phyloP scores from a whole-genome alignment of 2,888 invertebrate genomes.

The Dasysyrphus albostriatus region DNA sequence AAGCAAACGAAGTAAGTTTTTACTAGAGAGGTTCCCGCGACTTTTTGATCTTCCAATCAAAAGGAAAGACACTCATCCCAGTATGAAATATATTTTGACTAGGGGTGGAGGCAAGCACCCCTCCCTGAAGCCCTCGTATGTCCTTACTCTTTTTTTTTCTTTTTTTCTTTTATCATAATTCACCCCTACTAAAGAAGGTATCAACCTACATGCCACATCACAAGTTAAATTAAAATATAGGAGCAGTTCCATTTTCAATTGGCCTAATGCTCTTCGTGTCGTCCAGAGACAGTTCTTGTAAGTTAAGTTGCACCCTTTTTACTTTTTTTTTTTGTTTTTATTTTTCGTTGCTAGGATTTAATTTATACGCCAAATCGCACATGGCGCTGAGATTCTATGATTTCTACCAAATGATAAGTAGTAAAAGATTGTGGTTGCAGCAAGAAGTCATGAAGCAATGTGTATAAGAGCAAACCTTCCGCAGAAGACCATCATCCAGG shows the following conservation, averaged over 20 bases:
- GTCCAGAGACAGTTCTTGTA: not conserved
- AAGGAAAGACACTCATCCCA: too few species aligned
- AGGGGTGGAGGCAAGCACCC: too few species aligned
- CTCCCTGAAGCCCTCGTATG: too few species aligned
- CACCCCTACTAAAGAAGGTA: not conserved
- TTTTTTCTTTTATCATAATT: not conserved
- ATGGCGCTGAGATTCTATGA: conserved; percentile 73
- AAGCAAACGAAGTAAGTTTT: too few species aligned
- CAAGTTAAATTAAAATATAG: not conserved
- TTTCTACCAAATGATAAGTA: conserved; percentile 53
- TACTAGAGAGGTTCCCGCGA: too few species aligned
- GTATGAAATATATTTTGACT: too few species aligned
- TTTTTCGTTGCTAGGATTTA: conserved; percentile 33
- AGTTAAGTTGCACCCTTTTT: conserved; percentile 35
- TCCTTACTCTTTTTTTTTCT: too few species aligned
- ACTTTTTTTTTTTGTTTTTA: too few species aligned
- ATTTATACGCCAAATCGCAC: conserved; percentile 71
- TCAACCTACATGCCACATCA: not conserved
- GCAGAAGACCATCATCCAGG: conserved; percentile 18
- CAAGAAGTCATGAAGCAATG: conserved; percentile 19
- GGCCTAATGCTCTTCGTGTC: conserved; percentile 44
- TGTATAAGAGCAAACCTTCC: conserved; percentile 22
- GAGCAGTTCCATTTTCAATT: conserved; percentile 17
- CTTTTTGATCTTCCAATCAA: too few species aligned
- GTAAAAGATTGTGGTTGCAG: conserved; percentile 39